Base-by-base conservation (phyloP, 2,888 invertebrate genomes). In the Oligia strigilis region DNA sequence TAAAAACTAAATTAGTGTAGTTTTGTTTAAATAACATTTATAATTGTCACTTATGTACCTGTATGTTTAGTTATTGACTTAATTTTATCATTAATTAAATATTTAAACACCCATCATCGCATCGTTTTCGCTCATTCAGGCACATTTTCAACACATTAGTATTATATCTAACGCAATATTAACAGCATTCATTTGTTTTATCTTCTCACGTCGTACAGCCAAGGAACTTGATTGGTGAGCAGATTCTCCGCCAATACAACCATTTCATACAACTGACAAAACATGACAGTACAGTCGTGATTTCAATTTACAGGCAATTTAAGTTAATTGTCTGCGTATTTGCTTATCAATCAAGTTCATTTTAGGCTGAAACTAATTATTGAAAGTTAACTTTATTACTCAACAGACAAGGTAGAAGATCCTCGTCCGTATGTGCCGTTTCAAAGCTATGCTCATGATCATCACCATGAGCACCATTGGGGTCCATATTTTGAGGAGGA, bases 401-500 rank as follows among this genome's bases (percentile, higher is more conserved):
- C 80, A 83, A 81, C 92, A 97, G 97, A 94, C 90, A 97, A 97
- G 91, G 92, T 95, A 91, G 96, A 97, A 89, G 97, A 97, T 52
- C 91, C 95, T 46, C 95, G 96, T 46, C 94, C 96, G 81, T 96
- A 94, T 92, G 94, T 95, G 52, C 94, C 95, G 17, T 95, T 95
- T 87, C 97, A 97, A 86, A 95, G 97, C 75, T 97, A 98, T 58
- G 83, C 80, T 90, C 98, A 98, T 90, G 94, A 94, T 36, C 94
- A 94, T 40, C 98, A 98, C 90, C 98, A 98, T 91, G 98, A 98
- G 88, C 97, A 97, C 83, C 98, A 98, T 91, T 98, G 98, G 97
- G 98, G 98, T 49, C 98, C 98, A 72, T 98, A 98, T 93, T 98
- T 98, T 89, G 98, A 98, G 90, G 97, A 97, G 80, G 96, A 97